Base-by-base conservation (phyloP, 2,797 vertebrate species). In the Lateolabrax maculatus region DNA sequence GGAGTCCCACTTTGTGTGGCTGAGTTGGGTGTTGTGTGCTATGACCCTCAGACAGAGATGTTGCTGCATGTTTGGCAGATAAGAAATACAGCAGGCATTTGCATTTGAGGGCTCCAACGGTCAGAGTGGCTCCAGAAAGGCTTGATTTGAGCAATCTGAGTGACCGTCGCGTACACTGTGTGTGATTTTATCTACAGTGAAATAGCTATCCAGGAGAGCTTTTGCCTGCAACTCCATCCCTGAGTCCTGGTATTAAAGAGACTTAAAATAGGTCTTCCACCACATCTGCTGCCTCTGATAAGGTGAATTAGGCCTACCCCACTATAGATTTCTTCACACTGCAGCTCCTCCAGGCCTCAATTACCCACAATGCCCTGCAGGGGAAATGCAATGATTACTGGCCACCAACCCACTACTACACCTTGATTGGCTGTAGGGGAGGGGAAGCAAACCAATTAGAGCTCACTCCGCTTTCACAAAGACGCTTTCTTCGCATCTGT, bases 311-410 rank as follows among this genome's bases (percentile, higher is more conserved):
- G 89, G 55, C 71, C 71, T 25, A 34, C 56, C 55, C 27, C 36
- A 25, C 60, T 74, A 79, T 67, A 84, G 39, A 85, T 84, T 61
- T 78, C 53, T 74, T 84, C 77, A 60, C 66, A 67, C 65, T 27
- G 0, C 74, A 75, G 75, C 44, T 68, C 61, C 43, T 73, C 58
- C 73, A 70, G 82, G 85, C 81, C 82, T 87, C 85, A 89, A 90
- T 91, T 90, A 90, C 80, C 89, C 79, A 90, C 79, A 89, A 89
- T 80, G 19, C 84, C 81, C 85, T 90, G 88, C 80, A 77, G 87
- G 85, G 84, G 77, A 79, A 83, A 81, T 21, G 60, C 69, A 85
- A 80, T 64, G 81, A 90, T 89, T 82, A 69, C 67, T 53, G 37
- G 71, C 77, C 76, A 62, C 15, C 51, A 60, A 67, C 56, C 66